Percentiles rank a stretch among this genome's conserved stretches.
These are phyloP conservation scores for Timandra comae DNA, from an alignment of 2,888 invertebrate genomes.

Conservation along the genomic window DNA sequence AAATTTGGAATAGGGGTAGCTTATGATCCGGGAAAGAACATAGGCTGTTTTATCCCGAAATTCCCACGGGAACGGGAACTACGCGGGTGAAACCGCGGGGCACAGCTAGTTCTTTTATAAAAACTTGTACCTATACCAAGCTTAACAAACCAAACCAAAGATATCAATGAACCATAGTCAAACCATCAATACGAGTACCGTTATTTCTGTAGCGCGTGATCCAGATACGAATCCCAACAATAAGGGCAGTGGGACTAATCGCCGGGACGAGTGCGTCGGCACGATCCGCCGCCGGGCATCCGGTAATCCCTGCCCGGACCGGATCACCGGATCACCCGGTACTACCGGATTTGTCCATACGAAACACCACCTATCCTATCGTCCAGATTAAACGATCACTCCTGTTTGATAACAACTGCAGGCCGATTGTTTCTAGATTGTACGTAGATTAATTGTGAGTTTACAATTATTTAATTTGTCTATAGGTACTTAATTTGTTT, in stretches of 20 bases:
- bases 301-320: slow-evolving; percentile 55
- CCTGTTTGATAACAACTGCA: slow-evolving; percentile 8
- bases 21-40: too few species aligned
- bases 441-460: too few species aligned
- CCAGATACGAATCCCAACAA: slow-evolving; percentile 39
- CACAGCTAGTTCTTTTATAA: too few species aligned
- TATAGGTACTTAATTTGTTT: too few species aligned
- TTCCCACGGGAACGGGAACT: too few species aligned
- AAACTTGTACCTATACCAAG: too few species aligned
- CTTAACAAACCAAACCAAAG: too few species aligned
- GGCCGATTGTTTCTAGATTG: background rate
- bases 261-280: slow-evolving; percentile 54
- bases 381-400: slow-evolving; percentile 51
- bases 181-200: background rate
- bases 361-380: slow-evolving; percentile 37
- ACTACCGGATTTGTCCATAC: slow-evolving; percentile 31
- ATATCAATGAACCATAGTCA: slow-evolving; percentile 5
- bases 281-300: slow-evolving; percentile 51
- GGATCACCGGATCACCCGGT: slow-evolving; percentile 32
- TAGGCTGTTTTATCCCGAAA: too few species aligned
- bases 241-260: slow-evolving; percentile 65
- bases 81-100: too few species aligned
- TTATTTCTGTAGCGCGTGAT: slow-evolving; percentile 27
- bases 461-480: too few species aligned
- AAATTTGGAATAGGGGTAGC: too few species aligned